Base-by-base conservation (phyloP, 2,888 invertebrate genomes). In the Mimachlamys varia region DNA sequence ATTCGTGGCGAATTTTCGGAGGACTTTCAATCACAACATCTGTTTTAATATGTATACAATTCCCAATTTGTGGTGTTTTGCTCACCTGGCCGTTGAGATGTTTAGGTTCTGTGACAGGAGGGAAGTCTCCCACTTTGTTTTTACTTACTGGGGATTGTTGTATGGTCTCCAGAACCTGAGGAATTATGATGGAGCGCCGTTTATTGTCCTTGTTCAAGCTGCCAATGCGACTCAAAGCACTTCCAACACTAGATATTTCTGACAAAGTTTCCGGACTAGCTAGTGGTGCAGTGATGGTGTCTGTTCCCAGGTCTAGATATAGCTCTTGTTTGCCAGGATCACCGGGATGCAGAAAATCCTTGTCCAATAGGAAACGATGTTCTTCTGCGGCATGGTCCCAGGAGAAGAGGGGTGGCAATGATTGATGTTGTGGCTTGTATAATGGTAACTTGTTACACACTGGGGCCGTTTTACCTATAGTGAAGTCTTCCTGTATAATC, bases 211-310 rank as follows among this genome's bases (percentile, higher is more conserved):
- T 93, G 33, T 92, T 89, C 44, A 90, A 89, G n/a, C 88, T 76
- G 13, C 55, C 33, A 33, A 89, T 93, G 87, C 92, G 92, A 91
- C 93, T 94, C 44, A 94, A 90, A n/a, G 98, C 98, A 5, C 93
- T 92, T 94, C 98, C 98, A 90, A 98, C 97, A 95, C 98, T 98
- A 3, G 98, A 98, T n/a, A 98, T 97, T 96, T 98, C 98, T 0
- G 98, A 98, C 22, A 98, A 96, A 0, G 98, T 98, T 96, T 98
- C 98, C 0, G 98, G 98, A 89, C 98, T 98, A 17, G 98, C 98
- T 38, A 98, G 96, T 0, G 98, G 98, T 0, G 98, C 98, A 92
- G 92, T 92, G 5, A 94, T 93, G 88, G 92, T 90, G 27, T 93
- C 93, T 49, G 92, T 92, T 38, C 89, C 93, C 38, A 94, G 87